A percentile compares a stretch with the other conserved stretches of the same genome.
Conservation (phyloP, 2,888 invertebrate species). For the Drosophila mimetica region DNA sequence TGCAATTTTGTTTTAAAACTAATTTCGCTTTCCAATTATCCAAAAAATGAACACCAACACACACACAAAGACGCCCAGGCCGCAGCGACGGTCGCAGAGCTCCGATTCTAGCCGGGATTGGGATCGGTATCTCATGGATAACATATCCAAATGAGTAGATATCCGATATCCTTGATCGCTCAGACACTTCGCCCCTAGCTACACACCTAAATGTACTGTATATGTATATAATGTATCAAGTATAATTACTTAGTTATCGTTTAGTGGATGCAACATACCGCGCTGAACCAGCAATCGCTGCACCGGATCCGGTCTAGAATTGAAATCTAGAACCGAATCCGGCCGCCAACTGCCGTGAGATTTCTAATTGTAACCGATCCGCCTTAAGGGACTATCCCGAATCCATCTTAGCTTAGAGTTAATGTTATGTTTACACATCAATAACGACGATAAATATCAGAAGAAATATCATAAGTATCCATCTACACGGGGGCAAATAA, state of each 20-base stretch:
- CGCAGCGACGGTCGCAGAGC: slow-evolving; percentile 17
- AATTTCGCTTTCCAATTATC: slow-evolving; percentile 64
- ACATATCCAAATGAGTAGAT: slow-evolving; percentile 3
- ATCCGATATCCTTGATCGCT: not conserved
- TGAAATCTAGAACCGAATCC: slow-evolving; percentile 7
- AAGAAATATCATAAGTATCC: slow-evolving; percentile 65
- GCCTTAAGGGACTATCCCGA: slow-evolving; percentile 24
- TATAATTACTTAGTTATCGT: slow-evolving; percentile 63
- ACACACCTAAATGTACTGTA: slow-evolving; percentile 38
- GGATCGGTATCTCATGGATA: slow-evolving; percentile 3
- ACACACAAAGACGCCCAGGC: slow-evolving; percentile 50
- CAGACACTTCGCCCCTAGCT: slow-evolving; percentile 27
- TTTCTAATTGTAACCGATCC: slow-evolving; percentile 54
- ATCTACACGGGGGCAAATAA: slow-evolving; percentile 53
- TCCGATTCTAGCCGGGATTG: slow-evolving; percentile 6
- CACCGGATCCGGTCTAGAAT: slow-evolving; percentile 4
- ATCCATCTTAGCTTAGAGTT: slow-evolving; percentile 25
- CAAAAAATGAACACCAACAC: slow-evolving; percentile 49
- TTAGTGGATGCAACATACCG: slow-evolving; percentile 79
- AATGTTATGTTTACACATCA: slow-evolving; percentile 67
- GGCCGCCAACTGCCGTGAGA: slow-evolving; percentile 65
- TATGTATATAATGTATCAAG: slow-evolving; percentile 45
- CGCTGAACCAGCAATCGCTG: slow-evolving; percentile 69
- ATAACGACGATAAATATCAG: slow-evolving; percentile 73
- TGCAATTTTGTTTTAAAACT: slow-evolving; percentile 67